Base-by-base conservation (phyloP, 2,797 vertebrate genomes). In the Characodon lateralis region DNA sequence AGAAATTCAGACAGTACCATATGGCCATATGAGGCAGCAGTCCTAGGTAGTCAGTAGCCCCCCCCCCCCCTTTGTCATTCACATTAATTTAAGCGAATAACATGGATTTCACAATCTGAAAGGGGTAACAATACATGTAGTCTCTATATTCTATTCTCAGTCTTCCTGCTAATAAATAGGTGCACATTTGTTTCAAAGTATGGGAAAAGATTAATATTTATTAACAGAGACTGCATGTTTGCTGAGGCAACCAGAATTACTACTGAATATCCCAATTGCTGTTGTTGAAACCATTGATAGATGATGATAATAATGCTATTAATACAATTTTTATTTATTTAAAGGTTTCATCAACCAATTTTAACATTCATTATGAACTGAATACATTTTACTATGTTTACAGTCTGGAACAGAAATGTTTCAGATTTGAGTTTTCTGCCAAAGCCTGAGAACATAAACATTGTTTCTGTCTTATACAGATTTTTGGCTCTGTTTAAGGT, bases 1-100 rank as follows among this genome's bases (percentile, higher is more conserved):
- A n/a, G 55, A 78, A 59, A 87, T 76, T 83, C 83, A 79, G 72
- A 87, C 74, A 53, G 9, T 22, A 74, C 22, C 81, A 88, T 78
- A 61, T 88, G 80, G 82, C 53, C 56, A 68, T 6, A 66, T 41
- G 5, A 12, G 22, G 9, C 9, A 43, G 10, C 13, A 39, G 9
- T 24, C 39, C 4, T 24, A 24, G 4, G 22, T 24, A 43, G 22
- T n/a, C 28, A 63, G 7, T 63, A 48, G 5, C 58, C 28, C 14
- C 58, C 26, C 28, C 58, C 12, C 13, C 5, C 58, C 16, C 16
- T 61, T 61, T 31, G 16, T 61, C 26, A 61, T 61, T 31, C 26
- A 31, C 28, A 26, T 61, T 14, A 61, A 61, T 16, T 14, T 35
- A 35, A 35, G 35, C 35, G 35, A 35, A 35, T 35, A 0, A 35